Percentiles rank a stretch among this genome's conserved stretches.
Conservation (phyloP, 1,140 invertebrate species). For the Tachypleus tridentatus region DNA sequence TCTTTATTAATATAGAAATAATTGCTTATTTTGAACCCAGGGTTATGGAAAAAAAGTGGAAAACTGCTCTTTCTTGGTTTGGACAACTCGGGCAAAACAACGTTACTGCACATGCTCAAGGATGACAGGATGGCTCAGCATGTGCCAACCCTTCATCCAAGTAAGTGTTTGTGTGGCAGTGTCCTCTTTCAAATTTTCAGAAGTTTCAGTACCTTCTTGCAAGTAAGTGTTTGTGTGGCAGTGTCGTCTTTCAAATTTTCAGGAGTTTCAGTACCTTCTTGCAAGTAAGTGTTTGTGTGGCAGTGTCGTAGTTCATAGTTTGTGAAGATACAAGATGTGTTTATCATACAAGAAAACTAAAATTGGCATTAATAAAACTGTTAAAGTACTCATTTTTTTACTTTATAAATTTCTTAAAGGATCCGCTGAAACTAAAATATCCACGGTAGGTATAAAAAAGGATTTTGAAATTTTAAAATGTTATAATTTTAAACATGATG, state of each 20-base stretch:
- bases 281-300: constrained; percentile 46
- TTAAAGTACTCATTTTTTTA: no score
- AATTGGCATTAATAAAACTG: no score
- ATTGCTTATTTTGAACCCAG: constrained; percentile 28
- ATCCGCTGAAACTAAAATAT: no score
- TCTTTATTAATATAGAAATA: no score
- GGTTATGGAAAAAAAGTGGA: constrained; percentile 93
- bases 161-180: constrained; percentile 14
- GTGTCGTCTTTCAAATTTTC: no score
- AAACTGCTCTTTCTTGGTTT: constrained; percentile 95
- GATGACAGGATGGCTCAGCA: constrained; percentile 98
- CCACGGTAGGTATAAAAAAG: no score
- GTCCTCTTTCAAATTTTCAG: no score
- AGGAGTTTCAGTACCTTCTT: constrained; percentile 97
- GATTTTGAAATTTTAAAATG: no score
- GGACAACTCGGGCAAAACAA: constrained; percentile 99
- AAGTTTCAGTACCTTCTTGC: constrained; percentile 98
- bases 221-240: constrained; percentile 37
- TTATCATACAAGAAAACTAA: no score
- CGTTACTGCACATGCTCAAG: constrained; percentile 97
- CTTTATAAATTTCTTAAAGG: no score
- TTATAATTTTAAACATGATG: no score
- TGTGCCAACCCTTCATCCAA: constrained; percentile 97
- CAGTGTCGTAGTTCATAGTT: no score
- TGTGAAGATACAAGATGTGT: constrained; percentile 73